Evolutionary conservation across 2,797 vertebrate species (phyloP), one percentile per base, ranked within the genome.

Genomic region (Yasuhikotakia modesta): DNA sequence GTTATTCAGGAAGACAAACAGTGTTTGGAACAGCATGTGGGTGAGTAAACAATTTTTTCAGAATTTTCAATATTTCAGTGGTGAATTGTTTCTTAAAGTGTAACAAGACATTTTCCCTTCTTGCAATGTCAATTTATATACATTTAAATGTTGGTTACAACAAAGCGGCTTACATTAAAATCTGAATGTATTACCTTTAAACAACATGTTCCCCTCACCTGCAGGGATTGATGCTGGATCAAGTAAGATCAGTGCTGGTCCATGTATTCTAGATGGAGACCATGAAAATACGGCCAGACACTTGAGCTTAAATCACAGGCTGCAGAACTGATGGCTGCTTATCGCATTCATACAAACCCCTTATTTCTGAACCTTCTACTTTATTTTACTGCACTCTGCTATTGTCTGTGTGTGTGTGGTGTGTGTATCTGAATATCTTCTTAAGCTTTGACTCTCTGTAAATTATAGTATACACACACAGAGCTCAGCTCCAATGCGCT

Each of bases 271-370:
- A 86, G 88, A 90, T 86, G 85, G 84, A 91, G 89, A 88, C 70
- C 52, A 76, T 69, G 48, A 32, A 64, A 69, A 80, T 75, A 86
- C 78, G 84, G 88, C 89, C 81, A 88, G 86, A 85, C 81, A 35
- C 72, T 84, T 83, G 91, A 89, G 88, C 86, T 83, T 87, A 91
- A 94, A 92, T 92, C 87, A 92, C 89, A 87, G 85, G 87, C 86
- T 85, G 72, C 69, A 80, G 30, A 80, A 88, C 82, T 87, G 86
- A 90, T 89, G 89, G 88, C 77, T 91, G 88, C 92, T 92, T 92
- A 89, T 89, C 82, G 77, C 48, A 79, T 83, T 84, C 87, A 87
- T 85, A 85, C 86, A 91, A 89, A 89, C 86, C 86, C 81, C 88
- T 79, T 79, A 90, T 92, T 92, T 91, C 77, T 58, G 48, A 82